Percentiles rank a stretch among this genome's conserved stretches.
Evolutionary conservation across 2,888 invertebrate genomes (phyloP).

Genomic region (Drosophila nigritarsus): DNA sequence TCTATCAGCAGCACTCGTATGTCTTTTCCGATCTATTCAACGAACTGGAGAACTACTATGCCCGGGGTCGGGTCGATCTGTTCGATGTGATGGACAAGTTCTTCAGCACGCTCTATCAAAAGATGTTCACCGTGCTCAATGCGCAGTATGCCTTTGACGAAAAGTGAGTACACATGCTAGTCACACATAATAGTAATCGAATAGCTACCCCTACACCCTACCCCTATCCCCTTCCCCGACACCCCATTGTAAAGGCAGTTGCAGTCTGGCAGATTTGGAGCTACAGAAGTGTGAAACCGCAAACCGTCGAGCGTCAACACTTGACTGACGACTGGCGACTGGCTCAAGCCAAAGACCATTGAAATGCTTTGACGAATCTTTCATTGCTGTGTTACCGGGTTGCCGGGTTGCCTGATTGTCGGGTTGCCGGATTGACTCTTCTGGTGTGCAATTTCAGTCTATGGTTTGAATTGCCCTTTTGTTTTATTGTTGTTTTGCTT

Average conservation of each 20-base stretch:
- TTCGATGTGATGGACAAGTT: conserved; percentile 95
- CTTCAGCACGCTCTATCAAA: conserved; percentile 96
- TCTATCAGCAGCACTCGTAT: conserved; percentile 96
- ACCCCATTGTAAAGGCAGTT: conserved; percentile 14
- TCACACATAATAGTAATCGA: conserved; percentile 48
- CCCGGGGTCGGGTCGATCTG: conserved; percentile 92
- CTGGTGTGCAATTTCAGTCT: conserved; percentile 72
- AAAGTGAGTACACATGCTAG: conserved; percentile 87
- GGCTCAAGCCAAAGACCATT: conserved; percentile 17
- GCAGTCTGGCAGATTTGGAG: conserved; percentile 52
- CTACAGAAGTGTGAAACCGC: conserved; percentile 77
- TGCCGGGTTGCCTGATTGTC: conserved; percentile 2
- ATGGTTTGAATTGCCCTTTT: conserved; percentile 47
- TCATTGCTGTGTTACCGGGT: conserved; percentile 18
- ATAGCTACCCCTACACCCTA: conserved; percentile 9
- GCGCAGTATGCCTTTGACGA: conserved; percentile 96
- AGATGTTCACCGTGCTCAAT: conserved; percentile 98
- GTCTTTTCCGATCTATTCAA: conserved; percentile 96
- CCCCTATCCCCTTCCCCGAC: conserved; percentile 3
- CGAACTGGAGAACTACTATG: conserved; percentile 95
- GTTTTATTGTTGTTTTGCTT: conserved; percentile 34
- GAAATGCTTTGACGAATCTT: conserved; percentile 52
- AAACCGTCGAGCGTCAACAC: conserved; percentile 64
- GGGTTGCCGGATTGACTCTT: conserved; percentile 13
- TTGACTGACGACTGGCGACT: conserved; percentile 43